Base-by-base conservation (phyloP, 1,140 invertebrate species). In the Heliconius melpomene region DNA sequence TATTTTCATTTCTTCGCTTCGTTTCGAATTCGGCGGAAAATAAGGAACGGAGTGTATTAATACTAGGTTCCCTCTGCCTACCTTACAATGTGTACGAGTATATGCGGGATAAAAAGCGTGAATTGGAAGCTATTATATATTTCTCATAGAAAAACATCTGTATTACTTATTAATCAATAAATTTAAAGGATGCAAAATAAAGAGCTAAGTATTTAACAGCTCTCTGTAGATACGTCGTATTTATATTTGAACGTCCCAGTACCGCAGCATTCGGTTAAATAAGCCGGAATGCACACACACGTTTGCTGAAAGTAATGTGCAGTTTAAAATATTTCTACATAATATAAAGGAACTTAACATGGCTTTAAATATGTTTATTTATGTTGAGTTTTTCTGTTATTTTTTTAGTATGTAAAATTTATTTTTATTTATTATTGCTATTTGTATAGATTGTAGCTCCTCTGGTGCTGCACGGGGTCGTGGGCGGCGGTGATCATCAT, bases 221-320 rank as follows among this genome's bases (percentile, higher is more conserved):
- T 60, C 54, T n/a, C n/a, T 60, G 54, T 60, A 26, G 54, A 60
- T 23, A 60, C 54, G 9, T 60, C 23, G 60, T 66, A 29, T 29
- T 9, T 66, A 66, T 66, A 66, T 66, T 66, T 66, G 60, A 66
- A 66, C 11, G 60, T 66, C 60, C 29, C 60, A 66, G 60, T 29
- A 66, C 60, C 60, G 60, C 60, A 66, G 26, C 11, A 23, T 60
- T 60, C 54, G 54, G 54, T 60, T 60, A 60, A 60, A 60, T 60
- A 60, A 60, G 11, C 54, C 54, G n/a, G 54, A 60, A 60, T 60
- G 54, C 54, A 60, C 54, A 60, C 23, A 60, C 20, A n/a, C n/a
- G 54, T 60, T 60, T 60, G 54, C 20, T 60, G 54, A 23, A 60
- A 60, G 54, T 60, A 60, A 60, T 60, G n/a, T 23, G 54, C 54